A percentile compares a stretch with the other conserved stretches of the same genome.
Conservation (phyloP, 2,113 vertebrate genomes). For the Osmerus mordax region DNA sequence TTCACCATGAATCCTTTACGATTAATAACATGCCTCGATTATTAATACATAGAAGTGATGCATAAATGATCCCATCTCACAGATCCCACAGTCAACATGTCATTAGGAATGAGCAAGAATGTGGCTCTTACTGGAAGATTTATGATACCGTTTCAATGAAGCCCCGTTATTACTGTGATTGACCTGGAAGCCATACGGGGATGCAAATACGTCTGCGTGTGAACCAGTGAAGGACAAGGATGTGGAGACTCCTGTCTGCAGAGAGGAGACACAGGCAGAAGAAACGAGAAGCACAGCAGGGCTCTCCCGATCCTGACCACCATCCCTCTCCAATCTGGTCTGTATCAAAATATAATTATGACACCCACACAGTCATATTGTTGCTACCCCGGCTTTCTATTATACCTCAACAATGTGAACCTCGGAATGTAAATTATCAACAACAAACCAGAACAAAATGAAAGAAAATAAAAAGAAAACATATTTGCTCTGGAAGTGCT, state of each 20-base stretch:
- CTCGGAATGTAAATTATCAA: conserved; percentile 69
- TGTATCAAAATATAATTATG: conserved; percentile 65
- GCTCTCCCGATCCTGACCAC: conserved; percentile 23
- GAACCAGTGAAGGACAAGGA: conserved; percentile 33
- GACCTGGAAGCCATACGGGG: no score
- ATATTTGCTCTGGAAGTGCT: conserved; percentile 66
- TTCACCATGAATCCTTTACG: no score
- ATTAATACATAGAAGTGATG: no score
- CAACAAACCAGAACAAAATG: conserved; percentile 31
- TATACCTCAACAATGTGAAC: conserved; percentile 58
- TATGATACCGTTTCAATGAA: no score
- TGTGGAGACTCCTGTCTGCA: conserved; percentile 34
- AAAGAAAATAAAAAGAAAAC: conserved; percentile 41
- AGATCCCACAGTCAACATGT: no score
- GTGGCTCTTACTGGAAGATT: no score
- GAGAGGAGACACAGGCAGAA: conserved; percentile 35
- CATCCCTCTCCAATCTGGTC: conserved; percentile 43
- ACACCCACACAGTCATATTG: conserved; percentile 64
- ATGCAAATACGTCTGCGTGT: conserved; percentile 15
- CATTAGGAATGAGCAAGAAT: no score
- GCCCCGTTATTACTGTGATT: no score
- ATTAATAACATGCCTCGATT: no score
- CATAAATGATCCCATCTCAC: no score
- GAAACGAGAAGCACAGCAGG: conserved; percentile 33
- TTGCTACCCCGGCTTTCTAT: conserved; percentile 53